Evolutionary conservation across 2,113 vertebrate genomes (phyloP).

Genomic region (Pimephales promelas): DNA sequence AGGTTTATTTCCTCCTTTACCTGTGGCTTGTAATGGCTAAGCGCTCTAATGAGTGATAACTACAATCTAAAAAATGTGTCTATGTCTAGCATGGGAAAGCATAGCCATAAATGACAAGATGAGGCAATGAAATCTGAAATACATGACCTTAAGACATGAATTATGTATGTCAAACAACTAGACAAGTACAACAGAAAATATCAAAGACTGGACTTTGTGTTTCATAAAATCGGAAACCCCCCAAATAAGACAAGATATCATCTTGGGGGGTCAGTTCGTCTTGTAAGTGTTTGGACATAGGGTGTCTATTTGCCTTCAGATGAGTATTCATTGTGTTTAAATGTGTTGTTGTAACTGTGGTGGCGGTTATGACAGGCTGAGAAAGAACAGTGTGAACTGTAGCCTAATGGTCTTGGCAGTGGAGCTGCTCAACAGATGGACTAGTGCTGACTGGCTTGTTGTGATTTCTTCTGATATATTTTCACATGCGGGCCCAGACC

Average conservation of each 20-base stretch:
- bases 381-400: slow-evolving; percentile 63
- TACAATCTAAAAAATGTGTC: slow-evolving; percentile 42
- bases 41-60: slow-evolving; percentile 37
- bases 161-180: slow-evolving; percentile 56
- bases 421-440: slow-evolving; percentile 57
- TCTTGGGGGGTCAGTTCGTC: slow-evolving; percentile 33
- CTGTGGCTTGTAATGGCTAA: slow-evolving; percentile 14
- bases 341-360: slow-evolving; percentile 48
- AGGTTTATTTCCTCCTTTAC: slow-evolving; percentile 14
- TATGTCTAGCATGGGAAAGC: slow-evolving; percentile 49
- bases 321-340: slow-evolving; percentile 52
- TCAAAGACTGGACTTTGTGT: slow-evolving; percentile 55
- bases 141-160: slow-evolving; percentile 60
- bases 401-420: slow-evolving; percentile 58
- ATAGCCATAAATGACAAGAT: slow-evolving; percentile 60
- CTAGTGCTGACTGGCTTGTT: slow-evolving; percentile 52
- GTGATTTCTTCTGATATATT: slow-evolving; percentile 54
- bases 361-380: slow-evolving; percentile 57
- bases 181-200: slow-evolving; percentile 56
- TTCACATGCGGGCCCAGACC: slow-evolving; percentile 48
- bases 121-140: slow-evolving; percentile 60
- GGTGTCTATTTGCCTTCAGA: slow-evolving; percentile 32
- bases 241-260: slow-evolving; percentile 40
- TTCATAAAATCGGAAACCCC: neutral
- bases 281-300: slow-evolving; percentile 25